These are phyloP conservation scores for Microtus richardsoni DNA, from an alignment of 2,113 vertebrate species.

Conservation along the genomic window DNA sequence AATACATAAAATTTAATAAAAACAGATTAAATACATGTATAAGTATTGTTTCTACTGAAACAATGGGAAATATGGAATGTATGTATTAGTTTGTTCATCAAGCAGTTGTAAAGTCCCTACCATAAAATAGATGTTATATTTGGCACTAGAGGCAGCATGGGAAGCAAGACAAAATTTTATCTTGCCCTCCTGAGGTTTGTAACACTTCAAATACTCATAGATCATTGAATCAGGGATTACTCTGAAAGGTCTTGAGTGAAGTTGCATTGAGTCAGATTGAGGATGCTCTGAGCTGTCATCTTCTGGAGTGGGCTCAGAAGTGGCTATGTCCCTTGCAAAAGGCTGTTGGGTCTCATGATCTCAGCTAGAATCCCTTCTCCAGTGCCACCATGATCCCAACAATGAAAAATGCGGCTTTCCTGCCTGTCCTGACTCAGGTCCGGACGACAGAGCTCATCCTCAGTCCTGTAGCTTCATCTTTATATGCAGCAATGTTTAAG, in stretches of 20 bases:
- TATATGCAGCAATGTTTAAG: background rate
- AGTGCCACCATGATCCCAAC: fast-evolving
- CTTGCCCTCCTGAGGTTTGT: background rate
- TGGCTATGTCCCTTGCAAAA: background rate
- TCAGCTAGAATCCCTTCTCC: background rate
- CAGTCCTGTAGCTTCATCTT: background rate
- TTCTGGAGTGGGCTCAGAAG: background rate
- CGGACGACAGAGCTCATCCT: background rate
- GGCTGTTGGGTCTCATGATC: background rate
- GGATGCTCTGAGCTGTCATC: background rate
- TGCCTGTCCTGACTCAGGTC: background rate
- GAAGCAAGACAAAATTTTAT: background rate
- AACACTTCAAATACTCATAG: background rate
- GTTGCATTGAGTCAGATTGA: background rate
- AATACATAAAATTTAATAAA: background rate
- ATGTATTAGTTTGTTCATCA: background rate
- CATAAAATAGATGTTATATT: background rate
- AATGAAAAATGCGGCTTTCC: background rate
- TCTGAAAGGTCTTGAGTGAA: background rate
- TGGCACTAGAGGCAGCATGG: background rate
- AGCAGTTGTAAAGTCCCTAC: background rate
- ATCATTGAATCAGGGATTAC: background rate
- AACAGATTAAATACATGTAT: background rate
- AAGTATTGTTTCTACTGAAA: background rate
- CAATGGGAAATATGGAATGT: background rate